Base-by-base conservation (phyloP, 1,140 invertebrate genomes). In the Leptinotarsa lineolata region DNA sequence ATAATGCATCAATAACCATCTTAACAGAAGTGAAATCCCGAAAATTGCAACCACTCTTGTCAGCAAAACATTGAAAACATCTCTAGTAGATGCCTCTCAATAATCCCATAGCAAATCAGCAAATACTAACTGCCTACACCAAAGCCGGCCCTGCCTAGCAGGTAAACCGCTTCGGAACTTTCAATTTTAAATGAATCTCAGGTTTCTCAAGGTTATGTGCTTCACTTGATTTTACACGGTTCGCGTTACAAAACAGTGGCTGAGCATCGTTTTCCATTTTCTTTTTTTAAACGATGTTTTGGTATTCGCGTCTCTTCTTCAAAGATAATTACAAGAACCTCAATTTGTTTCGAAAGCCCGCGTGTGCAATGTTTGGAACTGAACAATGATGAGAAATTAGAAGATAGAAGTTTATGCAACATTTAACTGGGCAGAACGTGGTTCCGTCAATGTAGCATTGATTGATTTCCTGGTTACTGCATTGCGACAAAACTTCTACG, bases 201-300 rank as follows among this genome's bases (percentile, higher is more conserved):
- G 20, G 20, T 63, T 63, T 30, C 24, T 63, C 61, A 63, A 63
- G 61, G 61, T 63, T 63, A 0, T 59, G 20, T 59, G 5, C 15
- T 59, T 59, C 58, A n/a, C 16, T 59, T 20, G 58, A 59, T 63
- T 63, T 30, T 63, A 30, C 13, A 63, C 20, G 15, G 20, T 5
- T 30, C 61, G 15, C 11, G 20, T 63, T 63, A 63, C 61, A 63
- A 21, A 63, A 30, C 61, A 63, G 20, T 63, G 13, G 48, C 15
- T 54, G 48, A 12, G 8, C 30, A 11, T 39, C 30, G 48, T 54
- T 54, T 54, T 18, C n/a, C 48, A 54, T 54, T 54, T 54, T 54
- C 48, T 4, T 54, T 54, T 54, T 54, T 54, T 18, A 54, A 39
- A 39, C 8, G 30, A 39, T 39, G 30, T 39, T 39, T 11, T 39